Base-by-base conservation (phyloP, 2,797 vertebrate species). In the Myotis daubentonii region DNA sequence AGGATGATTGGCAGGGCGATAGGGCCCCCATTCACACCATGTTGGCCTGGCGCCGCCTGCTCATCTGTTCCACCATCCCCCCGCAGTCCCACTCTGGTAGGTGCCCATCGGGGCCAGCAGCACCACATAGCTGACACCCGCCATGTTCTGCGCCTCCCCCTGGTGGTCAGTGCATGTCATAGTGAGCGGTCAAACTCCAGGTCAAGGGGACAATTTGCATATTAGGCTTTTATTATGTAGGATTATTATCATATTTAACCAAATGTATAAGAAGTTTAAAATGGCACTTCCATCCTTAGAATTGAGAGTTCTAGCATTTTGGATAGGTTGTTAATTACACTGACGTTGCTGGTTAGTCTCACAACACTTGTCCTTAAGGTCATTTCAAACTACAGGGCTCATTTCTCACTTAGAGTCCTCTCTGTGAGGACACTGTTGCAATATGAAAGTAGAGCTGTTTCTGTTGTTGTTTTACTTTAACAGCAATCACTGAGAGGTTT, bases 171-270 rank as follows among this genome's bases (percentile, higher is more conserved):
- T 60, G 57, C 5, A 60, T 60, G 57, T 60, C 57, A 28, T 60
- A 30, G 57, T 0, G 1, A 60, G 57, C 25, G 13, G 25, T 60
- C 57, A 60, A 28, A 60, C 25, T 30, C 11, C 25, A 2, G 12
- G 57, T 60, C 2, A 5, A 60, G 25, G 25, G 25, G 25, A 13
- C 57, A 60, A 60, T 30, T 60, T 60, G 25, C 25, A 13, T 30
- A 60, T 60, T 28, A 13, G 25, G 25, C 57, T 60, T 60, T 60
- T 93, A 94, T 92, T 95, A 17, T 89, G 13, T 74, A 55, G 94
- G 68, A 92, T 92, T 92, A 95, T 93, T 94, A 96, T 75, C 76
- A 76, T 97, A 87, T 97, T 97, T 96, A 96, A 91, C 82, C 95
- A 86, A 78, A 82, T 88, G 60, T 79, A 74, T 74, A 47, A 53